phyloP scores from a whole-genome alignment of 2,888 invertebrate species.

The Amphipyra tragopoginis region DNA sequence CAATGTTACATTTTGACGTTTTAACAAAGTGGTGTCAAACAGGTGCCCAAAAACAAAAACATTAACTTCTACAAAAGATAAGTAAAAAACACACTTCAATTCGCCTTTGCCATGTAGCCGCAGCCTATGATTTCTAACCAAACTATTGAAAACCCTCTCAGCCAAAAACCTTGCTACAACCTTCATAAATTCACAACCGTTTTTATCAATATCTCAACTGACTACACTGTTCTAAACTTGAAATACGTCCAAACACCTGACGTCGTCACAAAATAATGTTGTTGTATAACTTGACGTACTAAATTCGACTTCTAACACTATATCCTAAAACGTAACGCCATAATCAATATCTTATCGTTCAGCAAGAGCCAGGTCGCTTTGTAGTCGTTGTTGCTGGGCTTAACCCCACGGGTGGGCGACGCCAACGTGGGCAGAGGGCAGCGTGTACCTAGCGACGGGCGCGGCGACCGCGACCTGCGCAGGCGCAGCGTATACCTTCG shows the following conservation, averaged over 20 bases:
- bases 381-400: conserved; percentile 46
- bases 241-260: conserved; percentile 11
- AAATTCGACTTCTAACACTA: conserved; percentile 15
- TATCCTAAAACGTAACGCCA: conserved; percentile 14
- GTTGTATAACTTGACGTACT: not conserved
- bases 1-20: conserved; percentile 52
- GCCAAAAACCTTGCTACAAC: conserved; percentile 31
- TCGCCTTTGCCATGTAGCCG: conserved; percentile 64
- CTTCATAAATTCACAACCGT: conserved; percentile 6
- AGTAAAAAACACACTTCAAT: conserved; percentile 18
- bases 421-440: conserved; percentile 63
- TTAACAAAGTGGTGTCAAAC: conserved; percentile 8
- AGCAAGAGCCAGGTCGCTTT: conserved; percentile 47
- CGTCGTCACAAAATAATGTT: conserved; percentile 24
- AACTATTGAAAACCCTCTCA: conserved; percentile 36
- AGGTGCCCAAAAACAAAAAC: conserved; percentile 35
- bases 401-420: conserved; percentile 85
- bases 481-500: conserved; percentile 75
- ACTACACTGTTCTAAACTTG: conserved; percentile 16
- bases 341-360: conserved; percentile 29
- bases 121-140: conserved; percentile 51
- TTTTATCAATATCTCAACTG: conserved; percentile 24
- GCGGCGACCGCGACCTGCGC: conserved; percentile 80
- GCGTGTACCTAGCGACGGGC: conserved; percentile 72
- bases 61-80: conserved; percentile 42